Conservation (phyloP, 2,797 vertebrate species). For the Lerista edwardsae region DNA sequence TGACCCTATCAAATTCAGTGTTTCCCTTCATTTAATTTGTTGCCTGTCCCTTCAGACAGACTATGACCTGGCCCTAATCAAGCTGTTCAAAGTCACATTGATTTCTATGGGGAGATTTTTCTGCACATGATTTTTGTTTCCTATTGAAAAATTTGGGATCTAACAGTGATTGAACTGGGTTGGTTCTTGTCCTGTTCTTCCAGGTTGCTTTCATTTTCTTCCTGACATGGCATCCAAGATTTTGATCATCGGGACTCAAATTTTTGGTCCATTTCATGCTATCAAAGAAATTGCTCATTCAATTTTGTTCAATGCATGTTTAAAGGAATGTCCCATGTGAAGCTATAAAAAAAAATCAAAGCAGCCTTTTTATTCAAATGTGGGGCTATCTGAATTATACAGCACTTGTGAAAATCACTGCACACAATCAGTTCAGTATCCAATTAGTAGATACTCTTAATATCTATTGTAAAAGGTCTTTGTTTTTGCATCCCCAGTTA, state of each 20-base stretch:
- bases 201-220: neutral
- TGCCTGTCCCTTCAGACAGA: neutral
- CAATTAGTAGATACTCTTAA: conserved; percentile 26
- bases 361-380: neutral
- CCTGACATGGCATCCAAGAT: neutral
- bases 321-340: neutral
- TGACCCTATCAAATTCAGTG: too few relatives aligned
- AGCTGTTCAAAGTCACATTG: neutral
- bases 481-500: neutral
- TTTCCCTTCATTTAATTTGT: neutral
- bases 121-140: neutral
- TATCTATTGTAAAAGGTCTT: conserved; percentile 24
- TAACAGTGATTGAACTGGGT: neutral
- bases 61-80: neutral
- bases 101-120: neutral
- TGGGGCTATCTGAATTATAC: too few relatives aligned
- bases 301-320: neutral
- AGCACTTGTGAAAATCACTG: neutral
- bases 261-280: neutral
- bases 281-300: neutral
- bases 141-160: neutral
- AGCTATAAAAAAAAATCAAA: neutral
- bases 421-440: neutral
- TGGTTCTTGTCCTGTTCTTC: neutral
- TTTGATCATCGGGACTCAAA: neutral